Evolutionary conservation across 2,113 vertebrate genomes (phyloP).

Genomic region (Chauna torquata): DNA sequence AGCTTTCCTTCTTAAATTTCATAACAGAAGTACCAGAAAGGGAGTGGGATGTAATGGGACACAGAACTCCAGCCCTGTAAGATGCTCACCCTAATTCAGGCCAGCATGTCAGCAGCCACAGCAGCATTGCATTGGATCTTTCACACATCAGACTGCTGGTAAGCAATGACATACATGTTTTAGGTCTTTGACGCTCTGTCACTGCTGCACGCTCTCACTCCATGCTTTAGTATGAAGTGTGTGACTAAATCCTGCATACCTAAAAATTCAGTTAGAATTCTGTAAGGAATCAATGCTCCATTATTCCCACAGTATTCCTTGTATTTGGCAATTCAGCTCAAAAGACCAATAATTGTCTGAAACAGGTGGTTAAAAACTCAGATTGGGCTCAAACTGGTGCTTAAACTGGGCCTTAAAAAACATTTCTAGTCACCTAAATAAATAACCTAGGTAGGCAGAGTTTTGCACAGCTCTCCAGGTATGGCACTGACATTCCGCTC

Average conservation of each 20-base stretch:
- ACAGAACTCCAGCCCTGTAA: neutral
- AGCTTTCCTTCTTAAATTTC: neutral
- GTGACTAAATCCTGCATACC: neutral
- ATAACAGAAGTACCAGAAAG: neutral
- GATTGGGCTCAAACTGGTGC: no score
- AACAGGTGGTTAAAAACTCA: neutral
- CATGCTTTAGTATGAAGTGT: neutral
- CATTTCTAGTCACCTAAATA: neutral
- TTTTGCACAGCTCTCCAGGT: neutral
- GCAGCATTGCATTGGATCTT: neutral
- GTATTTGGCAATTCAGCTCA: neutral
- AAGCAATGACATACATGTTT: neutral
- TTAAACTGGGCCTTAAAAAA: neutral
- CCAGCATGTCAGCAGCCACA: neutral
- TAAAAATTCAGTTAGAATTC: neutral
- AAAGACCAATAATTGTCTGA: neutral
- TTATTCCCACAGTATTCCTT: neutral
- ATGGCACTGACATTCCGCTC: neutral
- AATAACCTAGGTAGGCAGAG: neutral
- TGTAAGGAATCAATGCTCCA: neutral
- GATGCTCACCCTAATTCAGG: neutral
- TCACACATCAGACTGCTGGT: neutral
- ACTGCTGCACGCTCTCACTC: neutral
- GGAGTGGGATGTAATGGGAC: neutral
- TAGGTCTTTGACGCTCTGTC: neutral